phyloP scores from a whole-genome alignment of 2,888 invertebrate genomes.

The Boloria selene region DNA sequence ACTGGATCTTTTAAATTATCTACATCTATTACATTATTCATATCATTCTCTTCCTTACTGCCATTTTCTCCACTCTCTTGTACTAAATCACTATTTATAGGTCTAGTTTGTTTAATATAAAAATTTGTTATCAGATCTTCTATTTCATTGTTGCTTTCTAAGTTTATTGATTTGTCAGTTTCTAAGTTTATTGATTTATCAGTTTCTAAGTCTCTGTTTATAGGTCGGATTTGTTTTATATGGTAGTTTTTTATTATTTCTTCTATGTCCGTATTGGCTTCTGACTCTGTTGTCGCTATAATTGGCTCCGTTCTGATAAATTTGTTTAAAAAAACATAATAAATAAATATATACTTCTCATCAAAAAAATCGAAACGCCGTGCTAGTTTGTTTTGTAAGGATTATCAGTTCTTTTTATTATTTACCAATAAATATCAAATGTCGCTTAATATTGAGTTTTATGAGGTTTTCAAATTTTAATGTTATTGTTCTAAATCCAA shows the following conservation, averaged over 20 bases:
- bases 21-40: constrained; percentile 19
- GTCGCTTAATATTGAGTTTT: no score
- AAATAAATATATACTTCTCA: neutral
- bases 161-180: neutral
- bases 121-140: constrained; percentile 10
- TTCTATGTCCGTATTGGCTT: constrained; percentile 60
- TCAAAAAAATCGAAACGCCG: no score
- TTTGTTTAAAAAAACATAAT: neutral
- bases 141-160: neutral
- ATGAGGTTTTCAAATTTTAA: no score
- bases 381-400: no score
- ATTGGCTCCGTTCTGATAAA: constrained; percentile 23
- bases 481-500: no score
- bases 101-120: constrained; percentile 8
- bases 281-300: constrained; percentile 19
- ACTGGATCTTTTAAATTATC: constrained; percentile 47
- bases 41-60: neutral
- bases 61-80: neutral
- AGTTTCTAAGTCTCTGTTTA: constrained; percentile 16
- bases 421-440: no score
- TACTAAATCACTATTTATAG: neutral
- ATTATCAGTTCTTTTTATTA: no score
- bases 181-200: neutral
- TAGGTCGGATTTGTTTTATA: constrained; percentile 53
- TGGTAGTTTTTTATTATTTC: constrained; percentile 68